Base-by-base conservation (phyloP, 2,113 vertebrate species). In the Orcinus orca region DNA sequence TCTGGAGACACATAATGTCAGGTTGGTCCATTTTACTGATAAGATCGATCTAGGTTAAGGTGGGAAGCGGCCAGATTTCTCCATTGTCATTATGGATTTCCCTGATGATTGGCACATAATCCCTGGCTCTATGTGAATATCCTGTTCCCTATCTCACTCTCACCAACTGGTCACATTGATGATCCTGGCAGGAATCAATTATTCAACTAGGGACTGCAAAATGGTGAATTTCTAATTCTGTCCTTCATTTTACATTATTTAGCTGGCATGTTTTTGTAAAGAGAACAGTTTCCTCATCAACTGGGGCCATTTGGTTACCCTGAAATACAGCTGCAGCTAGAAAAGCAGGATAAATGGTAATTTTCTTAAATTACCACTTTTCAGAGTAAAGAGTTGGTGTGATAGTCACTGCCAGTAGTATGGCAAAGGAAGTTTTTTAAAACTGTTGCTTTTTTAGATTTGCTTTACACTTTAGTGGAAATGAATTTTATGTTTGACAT, bases 351-450 rank as follows among this genome's bases (percentile, higher is more conserved):
- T 20, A 91, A 85, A 85, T 36, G 18, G 70, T 96, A 36, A 31
- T 95, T 95, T 93, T 82, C 82, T 83, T 86, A 96, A 81, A 77
- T 58, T 36, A 86, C 17, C 41, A 74, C 15, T 68, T 95, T 80
- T 68, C 53, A 87, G 47, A 73, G 60, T 33, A 38, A 81, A 73
- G 33, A 36, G 18, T 80, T 80, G 47, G 55, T 50, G 5, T 86
- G 53, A 86, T 18, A 47, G 44, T 87, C 14, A 87, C 26, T 55
- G 86, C 3, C 20, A 47, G 53, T 18, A 25, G 7, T 21, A 47
- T 38, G 23, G 38, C 44, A 92, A 79, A 76, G 11, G 26, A 55
- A 14, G 26, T 18, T 71, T 53, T 62, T 53, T 92, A 15, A 58
- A 47, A 20, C 26, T 33, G 63, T 25, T 29, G 47, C 2, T 47